Conservation (phyloP, 2,113 vertebrate genomes). For the Crypturellus undulatus region DNA sequence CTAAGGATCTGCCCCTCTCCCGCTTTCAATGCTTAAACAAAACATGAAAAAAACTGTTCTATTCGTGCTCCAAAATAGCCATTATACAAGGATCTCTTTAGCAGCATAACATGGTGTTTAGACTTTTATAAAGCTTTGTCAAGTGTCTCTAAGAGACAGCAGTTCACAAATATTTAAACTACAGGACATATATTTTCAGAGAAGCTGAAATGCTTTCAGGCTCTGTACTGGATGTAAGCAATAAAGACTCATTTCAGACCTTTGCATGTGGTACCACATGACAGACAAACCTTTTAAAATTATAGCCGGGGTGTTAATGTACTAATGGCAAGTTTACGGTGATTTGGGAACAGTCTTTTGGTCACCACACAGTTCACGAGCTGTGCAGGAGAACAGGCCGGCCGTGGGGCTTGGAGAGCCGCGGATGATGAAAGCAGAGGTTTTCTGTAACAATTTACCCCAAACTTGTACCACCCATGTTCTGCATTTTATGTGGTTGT, state of each 20-base stretch:
- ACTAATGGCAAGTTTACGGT: neutral
- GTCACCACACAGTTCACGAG: rapidly evolving
- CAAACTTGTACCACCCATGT: neutral
- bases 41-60: neutral
- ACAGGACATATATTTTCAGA: neutral
- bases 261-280: neutral
- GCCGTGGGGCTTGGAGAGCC: neutral
- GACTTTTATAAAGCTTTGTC: neutral
- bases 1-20: neutral
- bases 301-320: neutral
- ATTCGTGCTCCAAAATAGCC: neutral
- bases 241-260: neutral
- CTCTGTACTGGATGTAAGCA: neutral
- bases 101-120: neutral
- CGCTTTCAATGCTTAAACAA: neutral
- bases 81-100: neutral
- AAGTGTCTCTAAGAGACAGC: neutral
- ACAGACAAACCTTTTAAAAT: neutral
- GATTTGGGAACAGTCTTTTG: neutral
- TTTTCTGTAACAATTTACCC: neutral
- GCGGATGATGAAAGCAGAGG: neutral
- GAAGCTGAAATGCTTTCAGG: neutral
- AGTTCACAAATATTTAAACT: neutral
- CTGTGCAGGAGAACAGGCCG: neutral
- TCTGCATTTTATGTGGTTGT: neutral